Evolutionary conservation across 2,888 invertebrate species (phyloP).

Genomic region (Empis stercorea): DNA sequence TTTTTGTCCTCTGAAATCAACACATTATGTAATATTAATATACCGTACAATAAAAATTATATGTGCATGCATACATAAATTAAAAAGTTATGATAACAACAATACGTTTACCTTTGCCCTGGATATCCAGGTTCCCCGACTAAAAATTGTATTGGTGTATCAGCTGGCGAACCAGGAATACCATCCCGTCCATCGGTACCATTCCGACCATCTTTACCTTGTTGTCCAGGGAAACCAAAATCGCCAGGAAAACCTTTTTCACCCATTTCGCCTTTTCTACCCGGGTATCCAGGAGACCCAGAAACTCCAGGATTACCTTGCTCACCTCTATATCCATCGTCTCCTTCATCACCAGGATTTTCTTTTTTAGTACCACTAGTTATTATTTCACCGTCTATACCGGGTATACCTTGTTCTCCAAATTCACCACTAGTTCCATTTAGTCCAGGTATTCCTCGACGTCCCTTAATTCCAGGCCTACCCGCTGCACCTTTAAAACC

Average conservation of each 20-base stretch:
- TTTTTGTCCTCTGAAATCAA: constrained; percentile 32
- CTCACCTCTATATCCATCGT: constrained; percentile 21
- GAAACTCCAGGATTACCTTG: constrained; percentile 24
- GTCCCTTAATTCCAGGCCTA: constrained; percentile 24
- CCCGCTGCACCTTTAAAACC: constrained; percentile 42
- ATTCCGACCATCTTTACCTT: constrained; percentile 29
- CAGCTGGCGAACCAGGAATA: constrained; percentile 36
- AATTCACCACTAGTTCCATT: constrained; percentile 34
- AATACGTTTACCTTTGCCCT: constrained; percentile 23
- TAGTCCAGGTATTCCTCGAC: constrained; percentile 27
- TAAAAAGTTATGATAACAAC: no score
- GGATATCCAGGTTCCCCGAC: constrained; percentile 25
- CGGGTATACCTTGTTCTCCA: constrained; percentile 19
- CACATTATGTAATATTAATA: neutral
- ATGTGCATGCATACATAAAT: no score
- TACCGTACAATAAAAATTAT: neutral
- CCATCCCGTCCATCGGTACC: constrained; percentile 45
- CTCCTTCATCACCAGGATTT: constrained; percentile 32
- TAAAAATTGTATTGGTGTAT: constrained; percentile 22
- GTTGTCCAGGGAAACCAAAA: constrained; percentile 27
- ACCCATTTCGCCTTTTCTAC: constrained; percentile 20
- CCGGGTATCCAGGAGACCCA: constrained; percentile 26
- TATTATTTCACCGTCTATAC: constrained; percentile 23
- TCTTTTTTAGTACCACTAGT: constrained; percentile 11
- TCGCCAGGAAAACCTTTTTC: constrained; percentile 28